Evolutionary conservation across 2,113 vertebrate genomes (phyloP).

Genomic region (Natator depressus): DNA sequence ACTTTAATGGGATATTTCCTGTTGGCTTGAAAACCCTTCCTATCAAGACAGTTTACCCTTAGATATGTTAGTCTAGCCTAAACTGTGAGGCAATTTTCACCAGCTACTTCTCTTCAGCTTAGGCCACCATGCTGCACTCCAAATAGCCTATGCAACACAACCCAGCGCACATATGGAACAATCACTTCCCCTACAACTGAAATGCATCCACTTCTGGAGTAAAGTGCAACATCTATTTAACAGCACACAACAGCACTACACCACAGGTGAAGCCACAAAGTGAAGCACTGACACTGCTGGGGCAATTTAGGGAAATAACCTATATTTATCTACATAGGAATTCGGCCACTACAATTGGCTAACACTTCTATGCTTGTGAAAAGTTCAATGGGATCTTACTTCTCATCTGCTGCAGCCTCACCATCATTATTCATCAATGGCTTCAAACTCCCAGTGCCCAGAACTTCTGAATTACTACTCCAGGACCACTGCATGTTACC

Average conservation of each 20-base stretch:
- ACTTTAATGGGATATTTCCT: background rate
- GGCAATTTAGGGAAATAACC: background rate
- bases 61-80: background rate
- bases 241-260: background rate
- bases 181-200: background rate
- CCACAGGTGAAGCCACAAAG: background rate
- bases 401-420: background rate
- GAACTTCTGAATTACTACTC: background rate
- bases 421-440: accelerated
- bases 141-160: background rate
- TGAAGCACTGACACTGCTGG: background rate
- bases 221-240: accelerated
- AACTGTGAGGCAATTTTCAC: background rate
- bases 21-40: background rate
- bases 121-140: background rate
- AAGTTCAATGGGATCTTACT: background rate
- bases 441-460: background rate
- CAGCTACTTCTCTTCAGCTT: background rate
- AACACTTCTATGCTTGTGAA: background rate
- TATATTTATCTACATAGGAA: background rate
- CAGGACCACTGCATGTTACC: background rate
- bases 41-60: background rate
- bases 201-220: background rate
- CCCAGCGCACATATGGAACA: background rate
- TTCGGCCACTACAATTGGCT: accelerated